Percentiles rank a stretch among this genome's conserved stretches.
Conservation (phyloP, 2,888 invertebrate genomes). For the Biston stratarius region DNA sequence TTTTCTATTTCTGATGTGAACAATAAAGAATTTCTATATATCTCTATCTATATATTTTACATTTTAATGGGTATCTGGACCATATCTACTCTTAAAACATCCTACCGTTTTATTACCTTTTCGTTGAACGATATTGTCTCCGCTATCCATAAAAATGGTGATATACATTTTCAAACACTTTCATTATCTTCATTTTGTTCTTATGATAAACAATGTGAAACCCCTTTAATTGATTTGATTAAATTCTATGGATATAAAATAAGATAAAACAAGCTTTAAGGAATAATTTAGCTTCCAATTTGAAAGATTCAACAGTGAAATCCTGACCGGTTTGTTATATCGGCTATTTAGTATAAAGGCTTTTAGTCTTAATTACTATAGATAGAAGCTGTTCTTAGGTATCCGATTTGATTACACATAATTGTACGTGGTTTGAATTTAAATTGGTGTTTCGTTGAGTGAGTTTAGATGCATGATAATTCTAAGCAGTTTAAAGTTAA, state of each 20-base stretch:
- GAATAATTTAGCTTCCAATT: constrained; percentile 61
- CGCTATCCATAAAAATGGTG: constrained; percentile 18
- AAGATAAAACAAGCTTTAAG: constrained; percentile 56
- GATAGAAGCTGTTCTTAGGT: constrained; percentile 56
- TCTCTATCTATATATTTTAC: not conserved
- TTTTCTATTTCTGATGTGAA: no score
- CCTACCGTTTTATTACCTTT: constrained; percentile 27
- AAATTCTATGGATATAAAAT: constrained; percentile 60
- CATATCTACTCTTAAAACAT: constrained; percentile 18
- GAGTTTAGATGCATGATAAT: constrained; percentile 14
- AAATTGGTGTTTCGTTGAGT: constrained; percentile 26
- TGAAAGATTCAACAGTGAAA: constrained; percentile 59
- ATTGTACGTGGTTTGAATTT: constrained; percentile 40
- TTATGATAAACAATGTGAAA: constrained; percentile 40
- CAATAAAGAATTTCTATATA: not conserved
- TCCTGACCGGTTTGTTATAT: constrained; percentile 68
- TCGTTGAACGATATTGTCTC: constrained; percentile 27
- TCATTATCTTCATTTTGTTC: constrained; percentile 34
- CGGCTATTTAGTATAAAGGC: constrained; percentile 68
- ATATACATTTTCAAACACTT: constrained; percentile 31
- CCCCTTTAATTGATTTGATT: constrained; percentile 57
- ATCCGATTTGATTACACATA: constrained; percentile 47
- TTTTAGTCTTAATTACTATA: constrained; percentile 67
- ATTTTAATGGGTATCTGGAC: constrained; percentile 15
- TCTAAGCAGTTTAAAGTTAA: constrained; percentile 4